phyloP scores from a whole-genome alignment of 2,888 invertebrate species.

The Tetropium fuscum region DNA sequence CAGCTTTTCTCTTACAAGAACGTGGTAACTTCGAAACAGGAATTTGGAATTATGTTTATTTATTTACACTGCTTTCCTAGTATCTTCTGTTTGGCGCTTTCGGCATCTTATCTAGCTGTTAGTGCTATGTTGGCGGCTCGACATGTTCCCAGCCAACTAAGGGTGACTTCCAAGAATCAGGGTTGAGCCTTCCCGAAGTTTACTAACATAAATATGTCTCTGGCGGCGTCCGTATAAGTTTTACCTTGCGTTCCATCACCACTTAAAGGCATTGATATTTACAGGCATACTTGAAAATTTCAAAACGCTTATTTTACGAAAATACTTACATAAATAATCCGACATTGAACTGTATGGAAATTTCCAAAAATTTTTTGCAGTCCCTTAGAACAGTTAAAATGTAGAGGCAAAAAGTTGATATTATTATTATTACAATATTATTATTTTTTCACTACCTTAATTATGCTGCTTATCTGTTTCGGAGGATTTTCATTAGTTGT shows the following conservation, averaged over 20 bases:
- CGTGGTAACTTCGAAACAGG: conserved; percentile 41
- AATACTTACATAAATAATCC: too few relatives aligned
- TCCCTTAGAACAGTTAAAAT: too few relatives aligned
- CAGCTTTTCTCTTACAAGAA: conserved; percentile 43
- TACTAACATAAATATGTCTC: conserved; percentile 50
- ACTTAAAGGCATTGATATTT: too few relatives aligned
- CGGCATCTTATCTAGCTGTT: conserved; percentile 55
- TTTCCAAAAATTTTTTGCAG: too few relatives aligned
- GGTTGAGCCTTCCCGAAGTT: conserved; percentile 45
- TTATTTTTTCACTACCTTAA: too few relatives aligned
- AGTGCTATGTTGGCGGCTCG: conserved; percentile 49
- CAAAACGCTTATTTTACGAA: too few relatives aligned
- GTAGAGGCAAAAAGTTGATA: too few relatives aligned
- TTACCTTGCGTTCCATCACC: conserved; percentile 4
- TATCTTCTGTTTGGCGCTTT: conserved; percentile 53
- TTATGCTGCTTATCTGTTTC: too few relatives aligned
- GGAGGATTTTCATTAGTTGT: too few relatives aligned
- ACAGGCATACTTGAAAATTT: too few relatives aligned
- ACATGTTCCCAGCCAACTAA: conserved; percentile 51
- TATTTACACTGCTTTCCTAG: conserved; percentile 52
- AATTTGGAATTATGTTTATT: conserved; percentile 53
- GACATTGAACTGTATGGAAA: too few relatives aligned
- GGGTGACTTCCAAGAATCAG: conserved; percentile 56
- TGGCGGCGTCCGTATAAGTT: conserved; percentile 27
- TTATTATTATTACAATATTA: too few relatives aligned